A percentile compares a stretch with the other conserved stretches of the same genome.
Evolutionary conservation across 2,888 invertebrate genomes (phyloP).

Genomic region (Lobophora halterata): DNA sequence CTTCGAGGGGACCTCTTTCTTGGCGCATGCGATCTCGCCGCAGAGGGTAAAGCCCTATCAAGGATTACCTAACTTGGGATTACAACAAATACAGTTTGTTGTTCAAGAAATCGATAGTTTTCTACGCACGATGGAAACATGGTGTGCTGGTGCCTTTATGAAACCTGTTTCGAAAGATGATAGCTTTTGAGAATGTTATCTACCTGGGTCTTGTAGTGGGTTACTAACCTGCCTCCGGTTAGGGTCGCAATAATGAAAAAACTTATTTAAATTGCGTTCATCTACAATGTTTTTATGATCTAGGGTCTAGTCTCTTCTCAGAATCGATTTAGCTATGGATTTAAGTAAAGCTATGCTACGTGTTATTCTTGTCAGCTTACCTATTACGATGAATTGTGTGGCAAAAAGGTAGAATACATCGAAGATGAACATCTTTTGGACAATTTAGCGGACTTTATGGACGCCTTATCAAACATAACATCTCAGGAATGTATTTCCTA

Average conservation of each 20-base stretch:
- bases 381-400: too few relatives aligned
- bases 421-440: too few relatives aligned
- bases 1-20: slow-evolving; percentile 37
- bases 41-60: slow-evolving; percentile 32
- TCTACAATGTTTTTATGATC: slow-evolving; percentile 4
- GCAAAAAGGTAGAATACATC: too few relatives aligned
- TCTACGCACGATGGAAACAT: slow-evolving; percentile 24
- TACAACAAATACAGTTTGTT: slow-evolving; percentile 33
- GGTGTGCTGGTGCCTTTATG: slow-evolving; percentile 15
- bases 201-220: slow-evolving; percentile 27
- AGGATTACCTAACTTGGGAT: slow-evolving; percentile 41
- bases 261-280: slow-evolving; percentile 1
- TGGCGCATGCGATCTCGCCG: slow-evolving; percentile 47
- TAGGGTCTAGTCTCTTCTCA: too few relatives aligned
- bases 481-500: too few relatives aligned
- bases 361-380: too few relatives aligned
- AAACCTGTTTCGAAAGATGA: slow-evolving; percentile 32
- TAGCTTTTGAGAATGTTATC: slow-evolving; percentile 28
- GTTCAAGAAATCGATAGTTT: slow-evolving; percentile 44
- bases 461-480: too few relatives aligned
- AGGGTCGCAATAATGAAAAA: slow-evolving; percentile 16
- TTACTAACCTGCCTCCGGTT: slow-evolving; percentile 28
- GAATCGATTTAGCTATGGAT: too few relatives aligned
- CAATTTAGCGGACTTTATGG: too few relatives aligned
- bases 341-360: too few relatives aligned